Conservation (phyloP, 2,888 invertebrate species). For the Clepsis dumicolana region DNA sequence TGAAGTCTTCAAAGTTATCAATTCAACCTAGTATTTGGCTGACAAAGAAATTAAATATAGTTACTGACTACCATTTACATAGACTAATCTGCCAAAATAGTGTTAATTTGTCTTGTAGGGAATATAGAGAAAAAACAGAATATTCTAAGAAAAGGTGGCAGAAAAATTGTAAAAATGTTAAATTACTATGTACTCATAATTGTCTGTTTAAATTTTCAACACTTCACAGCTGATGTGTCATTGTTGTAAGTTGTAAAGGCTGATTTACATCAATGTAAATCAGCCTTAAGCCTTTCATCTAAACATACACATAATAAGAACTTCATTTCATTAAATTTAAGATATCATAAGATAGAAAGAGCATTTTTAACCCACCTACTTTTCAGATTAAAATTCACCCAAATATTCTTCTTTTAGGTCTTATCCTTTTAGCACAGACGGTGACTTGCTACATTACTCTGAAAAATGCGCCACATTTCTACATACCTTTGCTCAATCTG, state of each 20-base stretch:
- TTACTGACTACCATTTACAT: no score
- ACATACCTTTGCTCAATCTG: constrained; percentile 80
- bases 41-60: background rate
- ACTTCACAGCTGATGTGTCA: constrained; percentile 30
- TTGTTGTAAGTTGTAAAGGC: constrained; percentile 31
- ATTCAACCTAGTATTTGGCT: background rate
- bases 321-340: background rate
- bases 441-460: constrained; percentile 52
- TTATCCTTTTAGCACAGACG: constrained; percentile 44
- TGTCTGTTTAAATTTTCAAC: constrained; percentile 20
- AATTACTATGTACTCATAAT: background rate
- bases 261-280: no score
- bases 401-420: constrained; percentile 52
- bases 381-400: no score
- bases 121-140: no score
- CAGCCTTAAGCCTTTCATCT: no score
- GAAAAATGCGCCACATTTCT: constrained; percentile 64
- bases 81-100: background rate
- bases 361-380: no score
- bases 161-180: constrained; percentile 12
- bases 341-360: no score
- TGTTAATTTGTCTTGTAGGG: no score
- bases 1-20: no score
- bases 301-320: no score
- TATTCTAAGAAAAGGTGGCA: background rate